Evolutionary conservation across 2,888 invertebrate genomes (phyloP), one percentile per base, ranked within the genome.

Genomic region (Hipparchia semele): DNA sequence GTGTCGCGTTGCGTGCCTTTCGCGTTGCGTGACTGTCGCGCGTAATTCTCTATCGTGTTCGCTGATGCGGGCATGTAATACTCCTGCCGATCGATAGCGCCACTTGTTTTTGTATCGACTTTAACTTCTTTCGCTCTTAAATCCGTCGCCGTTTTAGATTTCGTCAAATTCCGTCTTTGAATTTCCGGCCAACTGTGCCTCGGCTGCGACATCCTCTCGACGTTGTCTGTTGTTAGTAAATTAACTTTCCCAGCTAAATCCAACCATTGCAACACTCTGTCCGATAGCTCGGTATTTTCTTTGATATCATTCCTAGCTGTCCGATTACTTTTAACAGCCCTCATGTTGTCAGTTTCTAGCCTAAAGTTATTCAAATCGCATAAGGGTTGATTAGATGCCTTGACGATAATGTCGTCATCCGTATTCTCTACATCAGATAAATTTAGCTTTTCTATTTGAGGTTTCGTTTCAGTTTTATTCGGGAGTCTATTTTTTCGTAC

Each of bases 241-340:
- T 92, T 91, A 2, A 94, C 91, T 81, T 95, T 95, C 0, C 96
- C 96, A 0, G 97, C 97, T 72, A 97, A 88, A 84, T 97, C 97
- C 77, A 97, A 83, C 97, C 97, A 97, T 80, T 97, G 96, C 4
- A 97, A 87, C 0, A 97, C 97, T 71, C 97, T 94, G 75, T 97
- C 97, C 0, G 97, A 94, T 33, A 94, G 79, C n/a, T 92, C 93
- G 0, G 87, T 91, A 76, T 86, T 89, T 67, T 90, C 90, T 73
- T 87, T 87, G 0, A 79, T 80, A 2, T 93, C 92, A 1, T 79
- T 79, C 68, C 91, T 84, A 7, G 87, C 83, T 0, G 93, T 92
- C 75, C 92, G 85, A 76, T 91, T 92, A n/a, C 83, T 84, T 78
- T 85, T 87, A 46, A 88, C 80, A 67, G 86, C 84, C 78, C 83